phyloP scores from a whole-genome alignment of 2,797 vertebrate species.

The Podarcis lilfordi region DNA sequence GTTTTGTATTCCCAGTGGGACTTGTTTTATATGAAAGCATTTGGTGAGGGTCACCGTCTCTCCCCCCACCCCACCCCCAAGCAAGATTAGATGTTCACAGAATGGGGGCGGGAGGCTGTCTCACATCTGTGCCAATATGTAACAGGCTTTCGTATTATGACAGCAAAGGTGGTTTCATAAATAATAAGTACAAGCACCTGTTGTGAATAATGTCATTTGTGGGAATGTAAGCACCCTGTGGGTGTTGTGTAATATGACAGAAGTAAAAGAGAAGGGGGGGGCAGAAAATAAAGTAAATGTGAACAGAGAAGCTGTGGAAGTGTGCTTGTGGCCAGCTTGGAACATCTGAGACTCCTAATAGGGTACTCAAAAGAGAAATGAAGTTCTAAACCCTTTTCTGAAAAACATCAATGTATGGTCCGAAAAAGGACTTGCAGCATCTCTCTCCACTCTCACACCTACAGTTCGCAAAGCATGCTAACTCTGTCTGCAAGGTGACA shows the following conservation, averaged over 20 bases:
- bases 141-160: not conserved
- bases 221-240: not conserved
- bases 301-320: not conserved
- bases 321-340: not conserved
- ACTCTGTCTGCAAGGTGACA: not conserved
- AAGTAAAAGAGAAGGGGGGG: not conserved
- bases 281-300: not conserved
- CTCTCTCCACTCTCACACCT: not conserved
- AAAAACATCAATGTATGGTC: not conserved
- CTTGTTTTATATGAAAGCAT: constrained; percentile 23
- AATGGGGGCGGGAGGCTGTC: constrained; percentile 10
- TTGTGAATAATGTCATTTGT: not conserved
- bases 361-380: not conserved
- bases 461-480: not conserved
- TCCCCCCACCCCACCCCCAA: too few species aligned
- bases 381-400: not conserved
- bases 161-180: not conserved
- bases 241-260: too few species aligned
- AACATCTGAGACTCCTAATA: not conserved
- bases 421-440: not conserved
- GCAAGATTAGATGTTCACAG: constrained; percentile 14
- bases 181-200: not conserved
- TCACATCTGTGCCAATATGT: not conserved
- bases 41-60: not conserved
- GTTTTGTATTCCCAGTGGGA: not conserved